Conservation (phyloP, 92 coral and sea anemone species). For the Epizoanthus scotinus region DNA sequence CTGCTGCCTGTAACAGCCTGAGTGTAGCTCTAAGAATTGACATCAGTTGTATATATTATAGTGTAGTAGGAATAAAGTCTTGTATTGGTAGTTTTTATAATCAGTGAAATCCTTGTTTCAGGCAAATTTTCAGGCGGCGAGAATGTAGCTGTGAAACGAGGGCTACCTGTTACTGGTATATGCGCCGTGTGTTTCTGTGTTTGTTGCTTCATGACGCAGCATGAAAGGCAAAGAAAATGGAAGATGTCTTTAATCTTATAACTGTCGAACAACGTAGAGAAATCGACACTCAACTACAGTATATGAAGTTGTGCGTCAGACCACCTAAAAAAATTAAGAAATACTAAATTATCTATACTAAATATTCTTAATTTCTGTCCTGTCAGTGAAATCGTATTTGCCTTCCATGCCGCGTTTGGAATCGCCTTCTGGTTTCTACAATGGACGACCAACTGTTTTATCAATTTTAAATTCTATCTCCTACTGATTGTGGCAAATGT, state of each 20-base stretch:
- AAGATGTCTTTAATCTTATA: not conserved
- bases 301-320: not conserved
- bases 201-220: slow-evolving; percentile 1
- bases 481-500: slow-evolving; percentile 14
- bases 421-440: not conserved
- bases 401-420: not conserved
- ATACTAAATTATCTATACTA: not conserved
- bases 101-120: not conserved
- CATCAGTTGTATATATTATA: too few relatives aligned
- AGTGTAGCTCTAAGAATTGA: too few relatives aligned
- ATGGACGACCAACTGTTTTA: slow-evolving; percentile 28
- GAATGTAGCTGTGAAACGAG: not conserved
- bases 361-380: not conserved
- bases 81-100: too few relatives aligned
- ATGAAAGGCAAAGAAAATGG: not conserved
- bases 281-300: not conserved
- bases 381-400: not conserved
- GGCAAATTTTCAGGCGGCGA: not conserved
- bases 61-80: too few relatives aligned
- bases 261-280: not conserved
- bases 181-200: not conserved
- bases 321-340: not conserved
- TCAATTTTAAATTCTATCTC: not conserved
- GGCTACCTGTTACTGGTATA: not conserved
- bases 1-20: too few relatives aligned